Evolutionary conservation across 2,888 invertebrate genomes (phyloP), one percentile per base, ranked within the genome.

Genomic region (Diachrysia chrysitis): DNA sequence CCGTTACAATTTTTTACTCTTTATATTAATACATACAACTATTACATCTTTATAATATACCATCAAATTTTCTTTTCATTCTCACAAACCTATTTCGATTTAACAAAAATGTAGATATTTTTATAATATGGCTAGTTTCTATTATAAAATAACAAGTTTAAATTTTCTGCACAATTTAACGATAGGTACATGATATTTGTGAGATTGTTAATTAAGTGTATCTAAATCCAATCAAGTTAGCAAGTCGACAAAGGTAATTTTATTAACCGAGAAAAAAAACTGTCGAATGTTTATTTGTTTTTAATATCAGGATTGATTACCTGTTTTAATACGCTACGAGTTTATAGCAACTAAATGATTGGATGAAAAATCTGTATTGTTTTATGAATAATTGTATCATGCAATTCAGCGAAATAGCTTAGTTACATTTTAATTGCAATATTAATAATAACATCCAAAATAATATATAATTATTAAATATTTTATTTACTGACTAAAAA

Each of bases 241-340:
- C n/a, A n/a, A n/a, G 64, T 61, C 0, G 37, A 62, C 17, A 62
- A 35, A 54, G 16, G 58, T 5, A 12, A 32, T 42, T 29, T 51
- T 72, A 66, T 60, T 29, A 55, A 58, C 58, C 42, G 60, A 57
- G 32, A 48, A 14, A 64, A 61, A n/a, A 58, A 21, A 29, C n/a
- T 12, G 3, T 10, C 2, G 57, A 59, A 21, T 42, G 16, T 48
- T n/a, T 12, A 56, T 16, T 29, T 29, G 29, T 29, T 29, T 29
- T 29, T 29, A 29, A 7, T n/a, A n/a, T n/a, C n/a, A n/a, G n/a
- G n/a, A n/a, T n/a, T 19, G 16, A 0, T 4, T 17, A 17, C 25
- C 2, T 25, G 25, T 25, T 25, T 25, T 25, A 25, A 25, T 25
- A n/a, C n/a, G n/a, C n/a, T n/a, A n/a, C n/a, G n/a, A n/a, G n/a